Base-by-base conservation (phyloP, 2,797 vertebrate genomes). In the Leptodactylus fallax region DNA sequence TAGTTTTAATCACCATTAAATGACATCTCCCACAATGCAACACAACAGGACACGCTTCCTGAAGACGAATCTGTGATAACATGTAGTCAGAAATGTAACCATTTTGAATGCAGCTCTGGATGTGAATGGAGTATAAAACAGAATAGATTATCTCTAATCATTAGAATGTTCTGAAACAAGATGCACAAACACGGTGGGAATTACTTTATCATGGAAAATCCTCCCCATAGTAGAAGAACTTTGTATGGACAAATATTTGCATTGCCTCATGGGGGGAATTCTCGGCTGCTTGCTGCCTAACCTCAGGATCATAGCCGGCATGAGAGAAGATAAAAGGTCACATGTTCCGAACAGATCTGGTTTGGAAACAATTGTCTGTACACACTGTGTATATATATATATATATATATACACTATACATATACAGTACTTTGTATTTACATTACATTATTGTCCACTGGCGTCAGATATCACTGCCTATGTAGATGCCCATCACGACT, bases 171-270 rank as follows among this genome's bases (percentile, higher is more conserved):
- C 23, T 27, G 3, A 25, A 25, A 25, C 11, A 67, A 25, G 1
- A 17, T 2, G 12, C 11, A 27, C 63, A 67, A 13, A 27, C 63
- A 25, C 6, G 0, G 27, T 7, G 7, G 67, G 25, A 45, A 16
- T 11, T 21, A 10, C 47, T 47, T 17, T 72, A 72, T 72, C 69
- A 72, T 47, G 69, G 69, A 72, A 47, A 72, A 72, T 72, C 17
- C 36, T 72, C 36, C 10, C 17, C 47, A 51, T 74, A 74, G 71
- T 49, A 74, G 71, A 45, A 49, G 36, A n/a, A 21, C 19, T 49
- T 19, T 12, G 45, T 74, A 74, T 74, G 47, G 49, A 74, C 71
- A 74, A 74, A 74, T 74, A 74, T 74, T 74, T 74, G 27, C 69
- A 47, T 72, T 72, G 45, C 36, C 9, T 51, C 2, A 11, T 11